Conservation (phyloP, 2,113 vertebrate species). For the Oceanodroma tethys region DNA sequence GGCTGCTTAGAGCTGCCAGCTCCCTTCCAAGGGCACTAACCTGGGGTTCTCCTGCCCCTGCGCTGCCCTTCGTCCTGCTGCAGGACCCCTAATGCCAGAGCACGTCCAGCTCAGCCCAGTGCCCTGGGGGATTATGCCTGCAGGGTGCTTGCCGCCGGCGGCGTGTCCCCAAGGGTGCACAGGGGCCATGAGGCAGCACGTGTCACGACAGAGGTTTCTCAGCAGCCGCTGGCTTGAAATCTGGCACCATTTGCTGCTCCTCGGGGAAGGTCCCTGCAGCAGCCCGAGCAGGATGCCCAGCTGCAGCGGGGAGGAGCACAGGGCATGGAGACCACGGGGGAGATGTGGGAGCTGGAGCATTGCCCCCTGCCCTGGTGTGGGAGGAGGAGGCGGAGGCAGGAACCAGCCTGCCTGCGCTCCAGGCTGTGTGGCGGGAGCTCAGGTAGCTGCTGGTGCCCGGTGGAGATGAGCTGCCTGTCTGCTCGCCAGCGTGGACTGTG, state of each 20-base stretch:
- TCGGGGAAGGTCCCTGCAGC: not conserved
- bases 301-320: no score
- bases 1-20: not conserved
- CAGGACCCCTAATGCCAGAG: not conserved
- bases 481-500: not conserved
- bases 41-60: not conserved
- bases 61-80: not conserved
- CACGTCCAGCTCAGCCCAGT: not conserved
- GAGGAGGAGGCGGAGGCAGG: not conserved
- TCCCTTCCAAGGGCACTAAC: not conserved
- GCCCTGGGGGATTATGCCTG: not conserved
- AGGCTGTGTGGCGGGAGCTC: fast-evolving
- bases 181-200: not conserved
- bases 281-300: not conserved
- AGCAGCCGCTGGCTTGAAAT: not conserved
- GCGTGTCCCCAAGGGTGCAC: not conserved
- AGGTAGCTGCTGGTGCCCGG: not conserved
- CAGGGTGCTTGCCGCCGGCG: not conserved
- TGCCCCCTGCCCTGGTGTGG: not conserved
- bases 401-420: not conserved
- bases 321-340: fast-evolving
- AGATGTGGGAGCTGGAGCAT: not conserved
- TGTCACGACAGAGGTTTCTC: not conserved
- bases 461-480: not conserved
- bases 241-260: not conserved